These are phyloP conservation scores for Anguilla obscura DNA, from an alignment of 2,797 vertebrate species.

Conservation along the genomic window DNA sequence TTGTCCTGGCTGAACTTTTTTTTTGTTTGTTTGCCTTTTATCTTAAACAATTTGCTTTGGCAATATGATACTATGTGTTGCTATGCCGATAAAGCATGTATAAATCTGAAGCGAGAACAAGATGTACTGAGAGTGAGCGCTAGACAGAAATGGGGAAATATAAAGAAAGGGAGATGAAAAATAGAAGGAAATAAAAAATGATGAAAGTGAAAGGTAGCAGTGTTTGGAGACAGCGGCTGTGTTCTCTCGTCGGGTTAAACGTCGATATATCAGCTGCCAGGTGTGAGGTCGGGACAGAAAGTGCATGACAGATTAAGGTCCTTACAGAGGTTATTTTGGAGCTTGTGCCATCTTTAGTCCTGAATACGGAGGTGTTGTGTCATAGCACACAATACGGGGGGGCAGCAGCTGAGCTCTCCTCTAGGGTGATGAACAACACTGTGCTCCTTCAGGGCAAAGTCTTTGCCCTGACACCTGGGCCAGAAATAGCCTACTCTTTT, in stretches of 20 bases:
- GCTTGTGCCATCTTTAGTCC: not conserved
- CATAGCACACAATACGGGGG: slow-evolving; percentile 15
- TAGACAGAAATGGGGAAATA: not conserved
- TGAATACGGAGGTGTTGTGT: slow-evolving; percentile 13
- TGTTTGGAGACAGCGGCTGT: not conserved
- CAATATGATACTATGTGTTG: not conserved
- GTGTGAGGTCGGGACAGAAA: not conserved
- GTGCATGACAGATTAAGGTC: not conserved
- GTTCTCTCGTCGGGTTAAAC: not conserved
- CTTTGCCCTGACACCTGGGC: not conserved
- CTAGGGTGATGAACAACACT: not conserved
- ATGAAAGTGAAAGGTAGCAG: not conserved
- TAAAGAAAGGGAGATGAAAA: not conserved
- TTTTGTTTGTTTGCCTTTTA: not conserved
- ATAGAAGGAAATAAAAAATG: not conserved
- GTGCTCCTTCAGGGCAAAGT: not conserved
- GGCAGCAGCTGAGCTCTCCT: not conserved
- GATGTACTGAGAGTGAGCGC: not conserved
- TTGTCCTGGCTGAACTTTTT: no score
- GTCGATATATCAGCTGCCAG: not conserved
- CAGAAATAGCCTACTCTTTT: slow-evolving; percentile 5
- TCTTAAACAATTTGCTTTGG: not conserved
- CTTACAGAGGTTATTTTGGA: not conserved
- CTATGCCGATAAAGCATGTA: not conserved
- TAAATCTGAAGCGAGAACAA: not conserved